Base-by-base conservation (phyloP, 2,797 vertebrate species). In the Labroides dimidiatus region DNA sequence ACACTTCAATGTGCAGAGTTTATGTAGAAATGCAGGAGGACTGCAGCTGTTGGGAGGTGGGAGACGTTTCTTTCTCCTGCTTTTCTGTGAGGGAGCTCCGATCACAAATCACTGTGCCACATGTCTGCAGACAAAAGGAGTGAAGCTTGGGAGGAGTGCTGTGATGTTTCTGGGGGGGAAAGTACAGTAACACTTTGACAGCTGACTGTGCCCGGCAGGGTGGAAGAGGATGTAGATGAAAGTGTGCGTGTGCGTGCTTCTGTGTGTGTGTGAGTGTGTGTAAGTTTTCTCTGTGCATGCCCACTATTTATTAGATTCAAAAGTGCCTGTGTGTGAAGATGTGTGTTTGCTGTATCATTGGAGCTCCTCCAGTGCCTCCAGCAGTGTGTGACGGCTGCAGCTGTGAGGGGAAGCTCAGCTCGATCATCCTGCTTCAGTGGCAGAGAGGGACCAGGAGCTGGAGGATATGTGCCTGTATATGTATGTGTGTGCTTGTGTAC, bases 341-440 rank as follows among this genome's bases (percentile, higher is more conserved):
- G 33, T 56, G 41, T 66, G 66, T 67, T 67, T 56, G 69, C 64
- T 55, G 68, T 83, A 70, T 84, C 82, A 72, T 39, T 70, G 76
- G 75, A 83, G 84, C 59, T 72, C 54, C 77, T 84, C 69, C 80
- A 78, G 72, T 21, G 43, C 76, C 75, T 78, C 77, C 64, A 85
- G 77, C 80, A 82, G 73, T 43, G 75, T 90, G 82, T 85, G 85
- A 84, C 63, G 47, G 78, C 41, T 87, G 75, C 86, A 86, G 81
- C 78, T 86, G 86, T 75, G 81, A 87, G 74, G 75, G 82, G 64
- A 66, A 65, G 66, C 77, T 84, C 72, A 19, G 50, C 51, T 78
- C 57, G 23, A 69, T 83, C 64, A 71, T 51, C 59, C 67, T 81
- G 80, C 72, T 56, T 80, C 64, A 63, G 67, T 51, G 64, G 73